A percentile compares a stretch with the other conserved stretches of the same genome.
These are phyloP conservation scores for Matsumyia berberina DNA, from an alignment of 2,888 invertebrate species.

Conservation along the genomic window DNA sequence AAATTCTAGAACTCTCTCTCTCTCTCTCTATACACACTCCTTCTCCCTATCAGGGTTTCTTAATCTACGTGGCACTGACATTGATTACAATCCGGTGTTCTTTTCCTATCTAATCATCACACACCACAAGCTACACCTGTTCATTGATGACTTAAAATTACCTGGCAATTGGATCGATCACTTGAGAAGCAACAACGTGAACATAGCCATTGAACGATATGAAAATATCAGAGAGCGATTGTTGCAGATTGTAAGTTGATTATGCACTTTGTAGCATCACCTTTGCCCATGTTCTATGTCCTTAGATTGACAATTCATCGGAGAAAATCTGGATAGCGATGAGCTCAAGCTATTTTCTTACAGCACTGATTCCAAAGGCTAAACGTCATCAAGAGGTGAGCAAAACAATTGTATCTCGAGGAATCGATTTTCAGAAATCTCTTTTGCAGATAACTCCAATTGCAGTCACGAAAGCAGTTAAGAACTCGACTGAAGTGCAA, in stretches of 20 bases:
- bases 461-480: constrained; percentile 92
- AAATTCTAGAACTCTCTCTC: not conserved
- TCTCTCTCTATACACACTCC: not conserved
- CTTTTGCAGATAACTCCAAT: constrained; percentile 89
- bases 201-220: constrained; percentile 86
- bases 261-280: constrained; percentile 1
- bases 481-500: constrained; percentile 92
- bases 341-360: constrained; percentile 86
- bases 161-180: constrained; percentile 86
- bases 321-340: constrained; percentile 86
- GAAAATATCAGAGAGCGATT: constrained; percentile 85
- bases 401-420: not conserved
- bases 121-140: constrained; percentile 86
- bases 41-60: constrained; percentile 88
- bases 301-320: constrained; percentile 69
- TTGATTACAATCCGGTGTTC: constrained; percentile 95
- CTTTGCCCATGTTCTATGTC: not conserved
- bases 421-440: not conserved
- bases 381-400: constrained; percentile 80
- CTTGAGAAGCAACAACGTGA: constrained; percentile 85
- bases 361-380: constrained; percentile 80
- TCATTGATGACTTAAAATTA: constrained; percentile 87
- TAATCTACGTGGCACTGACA: constrained; percentile 96
- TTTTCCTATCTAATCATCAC: constrained; percentile 90
- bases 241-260: constrained; percentile 80